Evolutionary conservation across 1,140 invertebrate genomes (phyloP), one percentile per base, ranked within the genome.

Genomic region (Pteromalus puparum): DNA sequence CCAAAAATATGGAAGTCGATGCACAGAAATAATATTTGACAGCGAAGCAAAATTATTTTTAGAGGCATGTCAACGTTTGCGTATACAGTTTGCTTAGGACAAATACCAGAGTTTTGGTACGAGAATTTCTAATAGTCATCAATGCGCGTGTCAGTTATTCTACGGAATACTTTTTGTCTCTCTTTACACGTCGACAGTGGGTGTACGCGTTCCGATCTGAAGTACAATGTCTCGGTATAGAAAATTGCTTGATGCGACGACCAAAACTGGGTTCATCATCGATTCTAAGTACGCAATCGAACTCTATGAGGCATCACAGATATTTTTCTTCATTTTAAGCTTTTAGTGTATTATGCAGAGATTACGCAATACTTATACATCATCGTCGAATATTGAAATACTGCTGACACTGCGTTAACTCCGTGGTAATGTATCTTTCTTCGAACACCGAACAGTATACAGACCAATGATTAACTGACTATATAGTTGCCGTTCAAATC

Each of bases 221-320:
- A 61, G 4, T 61, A n/a, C 53, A 61, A 21, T 61, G 53, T 61
- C 46, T 48, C 46, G 46, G 10, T 61, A n/a, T 61, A 61, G 53
- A 61, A 61, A 61, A 61, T 61, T 21, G 18, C 18, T 61, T 61
- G 30, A 34, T 5, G 53, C 18, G 53, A 61, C 53, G 53, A 61
- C 18, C 18, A n/a, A n/a, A 61, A 61, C 21, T 21, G 53, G 21
- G 18, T 61, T 21, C 18, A 61, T 61, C 53, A 6, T 61, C 53
- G 53, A 61, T 61, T 61, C 53, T 21, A 61, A 61, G 21, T 61
- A 73, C 9, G 18, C 34, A 68, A 77, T 83, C 81, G 74, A 77
- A 68, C 73, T 76, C 65, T 67, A 48, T 77, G 72, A 75, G 34
- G 18, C 61, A 68, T 76, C 81, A 77, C 61, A 76, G 34, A 77